phyloP scores from a whole-genome alignment of 2,113 vertebrate genomes.

The Mobula hypostoma region DNA sequence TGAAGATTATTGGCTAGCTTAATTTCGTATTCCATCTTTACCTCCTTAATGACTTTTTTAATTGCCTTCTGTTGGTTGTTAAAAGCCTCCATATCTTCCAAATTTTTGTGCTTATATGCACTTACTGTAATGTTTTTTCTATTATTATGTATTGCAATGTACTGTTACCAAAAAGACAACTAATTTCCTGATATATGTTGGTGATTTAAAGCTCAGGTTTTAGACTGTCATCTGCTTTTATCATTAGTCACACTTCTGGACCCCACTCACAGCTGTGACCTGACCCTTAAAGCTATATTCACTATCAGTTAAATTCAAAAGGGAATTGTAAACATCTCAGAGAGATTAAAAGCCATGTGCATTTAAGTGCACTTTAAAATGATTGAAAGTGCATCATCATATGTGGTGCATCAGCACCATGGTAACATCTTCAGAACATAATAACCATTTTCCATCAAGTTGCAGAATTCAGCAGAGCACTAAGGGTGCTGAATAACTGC shows the following conservation, averaged over 20 bases:
- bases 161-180: no score
- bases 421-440: background rate
- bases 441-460: background rate
- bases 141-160: no score
- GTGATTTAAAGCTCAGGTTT: no score
- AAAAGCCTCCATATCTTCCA: no score
- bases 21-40: no score
- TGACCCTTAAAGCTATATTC: background rate
- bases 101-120: no score
- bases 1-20: no score
- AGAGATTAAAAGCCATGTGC: conserved; percentile 3
- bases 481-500: background rate
- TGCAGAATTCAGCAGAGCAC: background rate
- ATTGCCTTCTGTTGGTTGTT: no score
- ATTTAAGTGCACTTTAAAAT: no score
- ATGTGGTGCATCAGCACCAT: background rate
- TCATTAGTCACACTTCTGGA: background rate
- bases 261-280: background rate
- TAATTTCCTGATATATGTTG: no score
- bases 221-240: background rate
- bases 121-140: no score
- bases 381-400: background rate
- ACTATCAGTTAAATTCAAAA: conserved; percentile 1
- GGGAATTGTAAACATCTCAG: background rate
- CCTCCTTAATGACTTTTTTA: no score